These are phyloP conservation scores for Pseudachorutes palmiensis DNA, from an alignment of 1,140 invertebrate genomes.

Conservation along the genomic window DNA sequence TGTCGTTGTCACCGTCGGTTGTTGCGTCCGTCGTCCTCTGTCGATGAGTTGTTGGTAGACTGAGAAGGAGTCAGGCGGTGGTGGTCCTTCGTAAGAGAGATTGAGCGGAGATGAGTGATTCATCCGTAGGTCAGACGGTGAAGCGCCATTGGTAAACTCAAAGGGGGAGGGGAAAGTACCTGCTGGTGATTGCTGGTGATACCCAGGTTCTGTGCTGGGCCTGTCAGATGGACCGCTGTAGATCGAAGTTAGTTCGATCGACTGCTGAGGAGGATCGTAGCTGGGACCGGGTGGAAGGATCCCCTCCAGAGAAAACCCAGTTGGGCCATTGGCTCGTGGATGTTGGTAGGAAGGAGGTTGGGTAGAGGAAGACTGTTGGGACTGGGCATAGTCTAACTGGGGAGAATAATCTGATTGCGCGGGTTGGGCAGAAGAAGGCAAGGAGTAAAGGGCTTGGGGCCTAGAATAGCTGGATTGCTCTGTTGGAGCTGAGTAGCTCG, in stretches of 20 bases:
- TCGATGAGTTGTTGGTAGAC: conserved; percentile 9
- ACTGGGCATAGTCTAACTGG: neutral
- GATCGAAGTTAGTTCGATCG: neutral
- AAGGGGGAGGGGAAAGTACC: neutral
- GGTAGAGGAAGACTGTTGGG: neutral
- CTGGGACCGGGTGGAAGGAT: neutral
- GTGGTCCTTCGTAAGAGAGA: neutral
- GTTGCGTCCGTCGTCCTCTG: neutral
- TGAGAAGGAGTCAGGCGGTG: neutral
- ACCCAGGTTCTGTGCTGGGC: conserved; percentile 1
- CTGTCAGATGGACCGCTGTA: neutral
- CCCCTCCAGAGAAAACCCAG: neutral
- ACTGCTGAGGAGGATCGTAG: neutral
- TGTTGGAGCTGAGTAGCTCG: too few relatives aligned
- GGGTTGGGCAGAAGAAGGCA: neutral
- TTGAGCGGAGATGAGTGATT: neutral
- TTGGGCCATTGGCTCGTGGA: neutral
- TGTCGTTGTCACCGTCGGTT: neutral
- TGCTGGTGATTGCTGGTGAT: neutral
- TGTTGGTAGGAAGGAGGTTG: neutral
- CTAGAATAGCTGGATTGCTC: too few relatives aligned
- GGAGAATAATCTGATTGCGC: too few relatives aligned
- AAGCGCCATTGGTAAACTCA: neutral
- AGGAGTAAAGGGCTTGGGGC: too few relatives aligned
- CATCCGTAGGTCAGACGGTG: neutral